Evolutionary conservation across 2,113 vertebrate genomes (phyloP).

Genomic region (Rhabdomys dilectus): DNA sequence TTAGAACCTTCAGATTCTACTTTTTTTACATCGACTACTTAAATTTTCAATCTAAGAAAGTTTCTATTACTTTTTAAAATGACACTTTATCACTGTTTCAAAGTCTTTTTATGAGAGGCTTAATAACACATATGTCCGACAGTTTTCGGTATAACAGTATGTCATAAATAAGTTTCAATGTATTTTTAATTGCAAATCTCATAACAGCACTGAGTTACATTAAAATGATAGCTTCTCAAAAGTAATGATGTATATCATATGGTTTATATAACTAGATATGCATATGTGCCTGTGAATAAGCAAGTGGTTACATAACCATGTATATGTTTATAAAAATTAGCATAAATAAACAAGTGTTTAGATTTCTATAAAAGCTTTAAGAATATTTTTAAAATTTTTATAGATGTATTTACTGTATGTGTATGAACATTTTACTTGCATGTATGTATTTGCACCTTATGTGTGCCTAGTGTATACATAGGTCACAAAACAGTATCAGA

Average conservation of each 20-base stretch:
- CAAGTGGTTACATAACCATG: not conserved
- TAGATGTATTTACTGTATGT: not conserved
- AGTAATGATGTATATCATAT: not conserved
- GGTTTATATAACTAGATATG: not conserved
- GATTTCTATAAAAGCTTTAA: not conserved
- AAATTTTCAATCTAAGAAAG: not conserved
- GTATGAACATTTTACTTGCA: not conserved
- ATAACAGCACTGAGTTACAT: not conserved
- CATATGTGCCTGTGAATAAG: not conserved
- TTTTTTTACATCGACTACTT: not conserved
- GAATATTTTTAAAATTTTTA: not conserved
- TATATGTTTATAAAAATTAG: not conserved
- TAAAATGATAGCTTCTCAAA: not conserved
- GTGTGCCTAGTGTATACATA: not conserved
- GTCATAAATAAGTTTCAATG: not conserved
- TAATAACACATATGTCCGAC: not conserved
- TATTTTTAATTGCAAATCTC: not conserved
- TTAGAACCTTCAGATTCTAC: not conserved
- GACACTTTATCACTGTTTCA: not conserved
- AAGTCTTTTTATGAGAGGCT: not conserved
- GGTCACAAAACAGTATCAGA: not conserved
- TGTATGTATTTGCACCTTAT: not conserved
- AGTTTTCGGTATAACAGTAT: not conserved
- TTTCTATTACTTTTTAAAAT: not conserved
- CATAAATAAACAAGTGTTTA: not conserved